phyloP scores from a whole-genome alignment of 2,113 vertebrate species.

The Ibidorhyncha struthersii region DNA sequence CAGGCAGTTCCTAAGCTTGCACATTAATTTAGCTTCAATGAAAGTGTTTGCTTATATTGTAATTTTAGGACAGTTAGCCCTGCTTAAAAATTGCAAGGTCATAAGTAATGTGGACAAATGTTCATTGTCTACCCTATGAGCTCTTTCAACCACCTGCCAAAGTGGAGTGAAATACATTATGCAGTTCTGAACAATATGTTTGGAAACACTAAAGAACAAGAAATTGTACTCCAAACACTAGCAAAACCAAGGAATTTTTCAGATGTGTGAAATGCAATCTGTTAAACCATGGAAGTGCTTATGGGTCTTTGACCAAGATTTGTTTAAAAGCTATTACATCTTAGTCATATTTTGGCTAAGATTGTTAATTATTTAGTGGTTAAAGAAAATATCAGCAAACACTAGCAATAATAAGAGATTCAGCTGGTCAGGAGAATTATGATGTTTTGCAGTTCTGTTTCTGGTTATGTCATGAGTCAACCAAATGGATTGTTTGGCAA shows the following conservation, averaged over 20 bases:
- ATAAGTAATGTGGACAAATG: constrained; percentile 26
- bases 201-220: neutral
- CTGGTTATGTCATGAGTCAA: neutral
- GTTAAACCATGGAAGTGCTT: neutral
- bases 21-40: constrained; percentile 42
- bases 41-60: constrained; percentile 48
- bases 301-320: neutral
- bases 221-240: neutral
- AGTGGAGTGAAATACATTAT: neutral
- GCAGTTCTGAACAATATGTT: constrained; percentile 1
- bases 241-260: neutral
- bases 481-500: neutral
- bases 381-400: neutral
- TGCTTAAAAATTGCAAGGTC: constrained; percentile 35
- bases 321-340: neutral
- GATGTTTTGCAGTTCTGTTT: neutral
- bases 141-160: constrained; percentile 23
- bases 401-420: neutral
- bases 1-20: constrained; percentile 23
- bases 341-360: neutral
- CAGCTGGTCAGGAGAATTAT: neutral
- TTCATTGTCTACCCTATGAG: neutral
- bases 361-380: neutral
- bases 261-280: neutral
- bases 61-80: constrained; percentile 24